Percentiles rank a stretch among this genome's conserved stretches.
These are phyloP conservation scores for Synanthedon vespiformis DNA, from an alignment of 2,888 invertebrate species.

Conservation along the genomic window DNA sequence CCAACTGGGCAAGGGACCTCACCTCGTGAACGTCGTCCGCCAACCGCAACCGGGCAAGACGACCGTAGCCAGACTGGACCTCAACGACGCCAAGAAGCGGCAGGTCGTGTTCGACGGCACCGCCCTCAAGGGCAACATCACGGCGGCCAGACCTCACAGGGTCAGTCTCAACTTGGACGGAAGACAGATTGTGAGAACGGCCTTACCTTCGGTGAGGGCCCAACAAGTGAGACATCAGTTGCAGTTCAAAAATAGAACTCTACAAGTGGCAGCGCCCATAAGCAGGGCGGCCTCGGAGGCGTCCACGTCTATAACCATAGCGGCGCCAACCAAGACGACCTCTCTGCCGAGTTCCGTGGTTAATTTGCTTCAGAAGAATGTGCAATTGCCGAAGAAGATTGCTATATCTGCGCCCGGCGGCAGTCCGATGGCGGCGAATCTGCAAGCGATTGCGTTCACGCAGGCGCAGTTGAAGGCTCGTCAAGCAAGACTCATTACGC, in stretches of 20 bases:
- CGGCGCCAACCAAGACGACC: conserved; percentile 26
- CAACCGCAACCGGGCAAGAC: conserved; percentile 42
- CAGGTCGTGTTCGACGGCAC: conserved; percentile 26
- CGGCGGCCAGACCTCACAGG: conserved; percentile 10
- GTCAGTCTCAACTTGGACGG: conserved; percentile 39
- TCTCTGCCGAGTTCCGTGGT: conserved; percentile 38
- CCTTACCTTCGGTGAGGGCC: conserved; percentile 22
- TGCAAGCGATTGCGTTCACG: conserved; percentile 47
- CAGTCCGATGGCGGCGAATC: conserved; percentile 28
- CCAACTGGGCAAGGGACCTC: conserved; percentile 47
- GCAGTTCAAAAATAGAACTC: conserved; percentile 35
- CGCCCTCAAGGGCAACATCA: conserved; percentile 22
- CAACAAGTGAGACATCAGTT: conserved; percentile 37
- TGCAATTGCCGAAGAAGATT: conserved; percentile 37
- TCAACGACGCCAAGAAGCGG: conserved; percentile 33
- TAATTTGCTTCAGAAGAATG: conserved; percentile 38
- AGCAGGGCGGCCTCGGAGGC: conserved; percentile 2
- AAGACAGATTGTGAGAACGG: conserved; percentile 34
- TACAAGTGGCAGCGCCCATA: conserved; percentile 22
- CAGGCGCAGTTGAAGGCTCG: conserved; percentile 40
- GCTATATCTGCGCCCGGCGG: conserved; percentile 30
- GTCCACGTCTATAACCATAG: conserved; percentile 15
- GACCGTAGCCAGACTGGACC: conserved; percentile 28
- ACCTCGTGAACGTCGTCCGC: conserved; percentile 52
- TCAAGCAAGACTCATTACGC: conserved; percentile 34